Conservation (phyloP, 2,113 vertebrate genomes). For the Syngnathus scovelli region DNA sequence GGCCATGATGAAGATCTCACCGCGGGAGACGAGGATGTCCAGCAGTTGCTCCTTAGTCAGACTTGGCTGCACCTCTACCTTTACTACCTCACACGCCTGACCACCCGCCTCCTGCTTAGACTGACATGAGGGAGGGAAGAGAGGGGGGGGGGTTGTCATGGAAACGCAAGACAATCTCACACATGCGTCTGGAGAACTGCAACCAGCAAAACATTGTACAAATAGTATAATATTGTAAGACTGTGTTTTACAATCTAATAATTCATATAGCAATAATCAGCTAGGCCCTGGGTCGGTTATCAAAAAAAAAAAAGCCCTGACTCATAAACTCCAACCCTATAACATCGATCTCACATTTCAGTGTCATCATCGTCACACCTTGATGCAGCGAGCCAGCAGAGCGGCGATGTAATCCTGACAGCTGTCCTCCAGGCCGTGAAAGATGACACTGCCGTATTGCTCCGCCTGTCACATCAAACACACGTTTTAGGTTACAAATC, state of each 20-base stretch:
- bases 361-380: conserved; percentile 29
- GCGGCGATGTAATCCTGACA: conserved; percentile 83
- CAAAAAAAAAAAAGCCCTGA: not conserved
- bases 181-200: conserved; percentile 23
- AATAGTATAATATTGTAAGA: not conserved
- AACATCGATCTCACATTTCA: not conserved
- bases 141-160: conserved; percentile 44
- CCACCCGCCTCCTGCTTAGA: conserved; percentile 81
- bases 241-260: too few relatives aligned
- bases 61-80: conserved; percentile 78
- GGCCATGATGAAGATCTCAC: conserved; percentile 60
- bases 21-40: conserved; percentile 83
- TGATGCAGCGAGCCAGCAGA: conserved; percentile 80
- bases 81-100: conserved; percentile 80
- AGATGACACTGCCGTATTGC: conserved; percentile 88
- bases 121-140: conserved; percentile 52
- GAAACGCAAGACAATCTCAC: conserved; percentile 47
- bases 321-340: not conserved
- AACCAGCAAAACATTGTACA: conserved; percentile 20
- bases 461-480: conserved; percentile 75
- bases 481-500: not conserved
- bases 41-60: conserved; percentile 88
- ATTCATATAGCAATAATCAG: too few relatives aligned
- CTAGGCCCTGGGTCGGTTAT: too few relatives aligned
- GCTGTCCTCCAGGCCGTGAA: conserved; percentile 92